A percentile compares a stretch with the other conserved stretches of the same genome.
Evolutionary conservation across 2,797 vertebrate species (phyloP).

Genomic region (Esox lucius): DNA sequence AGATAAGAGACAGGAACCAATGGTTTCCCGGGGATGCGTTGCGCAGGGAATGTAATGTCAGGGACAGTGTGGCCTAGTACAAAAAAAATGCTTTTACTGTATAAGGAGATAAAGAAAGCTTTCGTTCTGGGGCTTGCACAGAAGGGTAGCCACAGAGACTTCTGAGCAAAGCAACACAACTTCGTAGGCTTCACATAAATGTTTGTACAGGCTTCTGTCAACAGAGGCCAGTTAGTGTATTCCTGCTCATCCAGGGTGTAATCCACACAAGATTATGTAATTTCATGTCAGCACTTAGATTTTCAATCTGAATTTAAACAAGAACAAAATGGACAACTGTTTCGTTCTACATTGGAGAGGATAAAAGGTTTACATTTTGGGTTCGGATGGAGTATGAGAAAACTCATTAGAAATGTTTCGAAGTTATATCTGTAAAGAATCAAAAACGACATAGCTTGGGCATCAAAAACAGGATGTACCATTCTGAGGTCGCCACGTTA

Average conservation of each 20-base stretch:
- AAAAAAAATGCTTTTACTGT: background rate
- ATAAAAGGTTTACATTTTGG: background rate
- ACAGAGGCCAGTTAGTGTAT: background rate
- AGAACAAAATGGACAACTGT: background rate
- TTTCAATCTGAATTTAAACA: background rate
- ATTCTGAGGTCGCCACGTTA: background rate
- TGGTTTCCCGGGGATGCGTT: background rate
- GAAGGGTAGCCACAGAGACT: background rate
- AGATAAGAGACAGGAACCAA: constrained; percentile 12
- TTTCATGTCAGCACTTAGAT: background rate
- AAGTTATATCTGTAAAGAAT: background rate
- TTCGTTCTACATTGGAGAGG: background rate
- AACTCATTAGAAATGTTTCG: background rate
- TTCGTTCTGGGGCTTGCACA: background rate
- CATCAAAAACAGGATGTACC: background rate
- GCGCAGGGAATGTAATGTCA: background rate
- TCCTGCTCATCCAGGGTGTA: background rate
- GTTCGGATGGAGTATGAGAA: background rate
- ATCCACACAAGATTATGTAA: background rate
- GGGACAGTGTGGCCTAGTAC: too few relatives aligned
- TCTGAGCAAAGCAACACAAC: constrained; percentile 1
- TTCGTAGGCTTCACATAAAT: background rate
- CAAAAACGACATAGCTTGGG: background rate
- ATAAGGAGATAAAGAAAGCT: background rate
- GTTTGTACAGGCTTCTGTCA: background rate